Base-by-base conservation (phyloP, 2,797 vertebrate species). In the Catharus ustulatus region DNA sequence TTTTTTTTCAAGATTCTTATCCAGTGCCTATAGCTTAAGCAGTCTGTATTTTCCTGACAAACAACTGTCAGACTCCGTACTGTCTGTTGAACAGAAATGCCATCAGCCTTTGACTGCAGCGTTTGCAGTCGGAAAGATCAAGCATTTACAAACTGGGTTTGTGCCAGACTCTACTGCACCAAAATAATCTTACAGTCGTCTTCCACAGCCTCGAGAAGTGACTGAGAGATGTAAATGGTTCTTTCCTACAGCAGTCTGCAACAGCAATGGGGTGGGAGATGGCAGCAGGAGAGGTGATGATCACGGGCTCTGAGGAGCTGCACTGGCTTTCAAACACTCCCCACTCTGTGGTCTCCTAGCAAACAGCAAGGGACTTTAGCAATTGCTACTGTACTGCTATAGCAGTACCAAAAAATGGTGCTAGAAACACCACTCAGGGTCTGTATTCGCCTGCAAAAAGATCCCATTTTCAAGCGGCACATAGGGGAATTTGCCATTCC, bases 251-350 rank as follows among this genome's bases (percentile, higher is more conserved):
- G 36, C 23, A 68, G 26, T 21, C 68, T 88, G 61, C 40, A 69
- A 8, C 40, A 66, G 59, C 0, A 0, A 67, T 55, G 4, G 1
- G 11, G 5, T 23, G 11, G 13, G 59, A 87, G 48, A 63, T 2
- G 20, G 82, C 51, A 76, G 58, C 61, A 84, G 45, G 62, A 73
- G 36, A 42, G 15, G 8, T 45, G 36, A 78, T 36, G 51, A 46
- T 59, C 57, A 38, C 15, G 0, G 57, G 32, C 49, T 93, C 36
- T 16, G 32, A 89, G 48, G 45, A 69, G 15, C 19, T 62, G 62
- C 10, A 3, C 0, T 64, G n/a, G 10, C 75, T 92, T 83, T 54
- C 75, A 80, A 48, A 74, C 57, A 40, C 15, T 62, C 21, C 23
- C 9, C 15, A 34, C 12, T 49, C 36, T 7, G 11, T 57, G 24